A percentile compares a stretch with the other conserved stretches of the same genome.
These are phyloP conservation scores for Dinocampus coccinellae DNA, from an alignment of 2,888 invertebrate species.

Conservation along the genomic window DNA sequence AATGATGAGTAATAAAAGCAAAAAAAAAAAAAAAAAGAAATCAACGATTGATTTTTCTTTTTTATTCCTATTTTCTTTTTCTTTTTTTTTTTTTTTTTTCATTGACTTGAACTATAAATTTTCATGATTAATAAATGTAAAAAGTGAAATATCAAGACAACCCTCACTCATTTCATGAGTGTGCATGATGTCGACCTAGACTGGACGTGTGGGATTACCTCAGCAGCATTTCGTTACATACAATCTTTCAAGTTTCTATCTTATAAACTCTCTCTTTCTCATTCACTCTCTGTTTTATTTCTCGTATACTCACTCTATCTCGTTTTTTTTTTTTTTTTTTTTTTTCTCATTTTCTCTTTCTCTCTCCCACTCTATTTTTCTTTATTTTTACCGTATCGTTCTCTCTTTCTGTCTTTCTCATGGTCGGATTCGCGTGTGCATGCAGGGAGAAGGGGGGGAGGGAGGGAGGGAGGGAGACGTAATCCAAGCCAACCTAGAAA, in stretches of 20 bases:
- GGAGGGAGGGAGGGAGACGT: no score
- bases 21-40: no score
- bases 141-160: background rate
- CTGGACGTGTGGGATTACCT: background rate
- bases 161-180: background rate
- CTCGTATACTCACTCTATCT: no score
- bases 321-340: background rate
- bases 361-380: background rate
- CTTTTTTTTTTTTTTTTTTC: no score
- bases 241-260: slow-evolving; percentile 41
- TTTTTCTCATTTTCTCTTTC: background rate
- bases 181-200: background rate
- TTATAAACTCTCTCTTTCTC: slow-evolving; percentile 35
- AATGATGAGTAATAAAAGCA: no score
- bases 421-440: slow-evolving; percentile 9
- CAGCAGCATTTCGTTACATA: slow-evolving; percentile 6
- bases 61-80: no score
- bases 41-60: no score
- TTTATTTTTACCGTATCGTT: background rate
- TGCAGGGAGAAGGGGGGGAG: slow-evolving; percentile 43
- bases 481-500: slow-evolving; percentile 61
- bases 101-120: no score
- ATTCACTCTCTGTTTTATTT: background rate
- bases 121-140: background rate
- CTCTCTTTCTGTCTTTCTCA: slow-evolving; percentile 11